Conservation (phyloP, 2,113 vertebrate genomes). For the Amazona guildingii region DNA sequence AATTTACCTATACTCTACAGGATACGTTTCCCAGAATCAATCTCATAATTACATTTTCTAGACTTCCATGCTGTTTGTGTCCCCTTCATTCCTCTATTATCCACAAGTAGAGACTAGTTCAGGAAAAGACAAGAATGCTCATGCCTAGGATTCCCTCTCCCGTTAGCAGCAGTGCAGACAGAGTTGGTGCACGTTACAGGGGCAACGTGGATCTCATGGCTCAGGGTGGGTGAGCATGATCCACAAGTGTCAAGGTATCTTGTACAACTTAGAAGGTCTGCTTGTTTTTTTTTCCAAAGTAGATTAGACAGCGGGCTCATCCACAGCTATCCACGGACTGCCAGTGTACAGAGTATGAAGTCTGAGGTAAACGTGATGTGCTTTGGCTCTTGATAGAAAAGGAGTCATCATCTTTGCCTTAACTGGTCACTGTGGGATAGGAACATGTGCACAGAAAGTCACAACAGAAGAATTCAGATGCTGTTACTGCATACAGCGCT, state of each 20-base stretch:
- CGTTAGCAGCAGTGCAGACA: neutral
- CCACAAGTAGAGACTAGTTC: neutral
- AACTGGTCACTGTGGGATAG: neutral
- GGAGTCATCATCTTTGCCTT: neutral
- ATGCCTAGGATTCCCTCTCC: neutral
- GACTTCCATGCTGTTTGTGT: neutral
- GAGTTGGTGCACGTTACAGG: rapidly evolving
- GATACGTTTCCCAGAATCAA: neutral
- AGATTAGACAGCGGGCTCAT: neutral
- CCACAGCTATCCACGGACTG: neutral
- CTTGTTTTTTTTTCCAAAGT: neutral
- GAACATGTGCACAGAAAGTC: neutral
- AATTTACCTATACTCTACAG: neutral
- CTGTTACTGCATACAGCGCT: neutral
- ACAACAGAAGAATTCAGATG: neutral
- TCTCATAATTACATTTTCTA: neutral
- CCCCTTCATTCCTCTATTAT: neutral
- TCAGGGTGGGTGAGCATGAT: neutral
- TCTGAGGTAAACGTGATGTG: neutral
- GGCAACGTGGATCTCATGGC: neutral
- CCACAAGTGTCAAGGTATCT: neutral
- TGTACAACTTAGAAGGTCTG: neutral
- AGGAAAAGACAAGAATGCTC: neutral
- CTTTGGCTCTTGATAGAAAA: neutral
- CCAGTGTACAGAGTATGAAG: neutral